Percentiles rank a stretch among this genome's conserved stretches.
Evolutionary conservation across 2,797 vertebrate genomes (phyloP).

Genomic region (Rallus crepitans): DNA sequence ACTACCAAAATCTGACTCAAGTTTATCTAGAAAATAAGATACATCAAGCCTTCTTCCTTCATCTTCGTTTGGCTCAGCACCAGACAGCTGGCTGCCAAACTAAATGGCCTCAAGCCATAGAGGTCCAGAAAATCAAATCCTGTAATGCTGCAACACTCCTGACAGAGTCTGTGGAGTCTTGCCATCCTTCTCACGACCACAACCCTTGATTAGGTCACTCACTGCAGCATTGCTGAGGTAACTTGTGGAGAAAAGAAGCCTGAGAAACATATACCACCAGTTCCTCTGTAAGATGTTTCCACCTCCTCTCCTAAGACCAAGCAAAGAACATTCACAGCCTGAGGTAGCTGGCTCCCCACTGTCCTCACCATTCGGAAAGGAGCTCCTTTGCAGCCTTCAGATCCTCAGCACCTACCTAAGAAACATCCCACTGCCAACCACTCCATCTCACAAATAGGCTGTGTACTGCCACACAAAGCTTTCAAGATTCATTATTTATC

Average conservation of each 20-base stretch:
- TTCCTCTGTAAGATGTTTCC: neutral
- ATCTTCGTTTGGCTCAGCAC: neutral
- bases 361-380: neutral
- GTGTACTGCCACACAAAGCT: neutral
- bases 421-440: neutral
- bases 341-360: neutral
- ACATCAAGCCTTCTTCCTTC: neutral
- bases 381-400: neutral
- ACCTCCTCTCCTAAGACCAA: neutral
- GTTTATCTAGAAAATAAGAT: slow-evolving; percentile 15
- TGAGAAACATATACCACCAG: neutral
- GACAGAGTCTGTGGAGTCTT: neutral
- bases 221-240: neutral
- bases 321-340: neutral
- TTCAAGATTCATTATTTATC: neutral
- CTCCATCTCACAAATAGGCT: neutral
- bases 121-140: neutral
- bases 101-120: neutral
- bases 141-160: neutral
- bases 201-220: neutral
- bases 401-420: neutral
- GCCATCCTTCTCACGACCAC: neutral
- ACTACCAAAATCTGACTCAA: neutral
- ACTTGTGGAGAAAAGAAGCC: neutral
- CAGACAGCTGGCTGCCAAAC: neutral